phyloP scores from a whole-genome alignment of 2,797 vertebrate genomes.

The Apogon talboti region DNA sequence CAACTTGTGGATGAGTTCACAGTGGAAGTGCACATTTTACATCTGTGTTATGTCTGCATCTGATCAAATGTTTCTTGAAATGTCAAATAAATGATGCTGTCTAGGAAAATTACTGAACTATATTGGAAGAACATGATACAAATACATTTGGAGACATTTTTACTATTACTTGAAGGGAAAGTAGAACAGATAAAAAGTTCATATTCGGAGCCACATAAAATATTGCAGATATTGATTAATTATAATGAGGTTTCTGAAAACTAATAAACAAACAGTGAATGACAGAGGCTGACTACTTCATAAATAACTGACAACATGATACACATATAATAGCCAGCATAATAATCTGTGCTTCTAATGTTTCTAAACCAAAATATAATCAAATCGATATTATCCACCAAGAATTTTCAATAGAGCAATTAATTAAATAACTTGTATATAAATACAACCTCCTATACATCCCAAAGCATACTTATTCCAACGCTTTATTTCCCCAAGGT shows the following conservation, averaged over 20 bases:
- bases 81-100: background rate
- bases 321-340: background rate
- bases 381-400: slow-evolving; percentile 3
- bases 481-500: background rate
- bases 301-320: background rate
- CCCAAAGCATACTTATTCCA: background rate
- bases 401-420: background rate
- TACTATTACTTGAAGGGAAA: background rate
- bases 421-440: background rate
- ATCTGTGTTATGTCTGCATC: background rate
- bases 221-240: slow-evolving; percentile 18
- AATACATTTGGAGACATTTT: no score
- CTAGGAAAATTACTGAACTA: no score
- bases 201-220: slow-evolving; percentile 22
- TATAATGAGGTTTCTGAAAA: background rate
- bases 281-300: background rate
- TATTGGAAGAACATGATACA: no score
- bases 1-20: slow-evolving; percentile 15
- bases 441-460: slow-evolving; percentile 5
- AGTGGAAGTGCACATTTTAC: slow-evolving; percentile 17
- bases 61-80: no score
- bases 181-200: slow-evolving; percentile 20
- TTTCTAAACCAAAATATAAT: background rate
- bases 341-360: background rate
- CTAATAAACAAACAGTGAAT: background rate